These are phyloP conservation scores for Latheticus oryzae DNA, from an alignment of 2,888 invertebrate genomes.

Conservation along the genomic window DNA sequence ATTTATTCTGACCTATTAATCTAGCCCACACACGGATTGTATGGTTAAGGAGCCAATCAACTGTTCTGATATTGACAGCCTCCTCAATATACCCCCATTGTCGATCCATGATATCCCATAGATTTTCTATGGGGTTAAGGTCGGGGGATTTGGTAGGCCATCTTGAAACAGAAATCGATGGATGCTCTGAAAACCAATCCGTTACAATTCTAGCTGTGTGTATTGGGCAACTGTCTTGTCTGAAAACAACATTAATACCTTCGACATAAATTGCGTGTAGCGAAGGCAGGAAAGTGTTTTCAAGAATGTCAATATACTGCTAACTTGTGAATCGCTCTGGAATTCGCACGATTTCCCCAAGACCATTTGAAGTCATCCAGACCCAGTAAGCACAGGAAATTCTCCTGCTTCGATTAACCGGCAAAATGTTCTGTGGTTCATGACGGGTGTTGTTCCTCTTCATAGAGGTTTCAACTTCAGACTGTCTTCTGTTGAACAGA, in stretches of 20 bases:
- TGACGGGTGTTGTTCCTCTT: too few relatives aligned
- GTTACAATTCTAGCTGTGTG: constrained; percentile 10
- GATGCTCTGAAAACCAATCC: not conserved
- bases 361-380: constrained; percentile 1
- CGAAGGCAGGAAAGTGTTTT: constrained; percentile 2
- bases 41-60: constrained; percentile 1
- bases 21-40: not conserved
- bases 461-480: too few relatives aligned
- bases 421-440: too few relatives aligned
- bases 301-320: not conserved
- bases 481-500: not conserved
- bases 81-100: constrained; percentile 5
- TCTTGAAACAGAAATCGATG: not conserved
- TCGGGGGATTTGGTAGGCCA: constrained; percentile 17
- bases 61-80: constrained; percentile 3
- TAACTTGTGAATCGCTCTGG: constrained; percentile 5
- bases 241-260: not conserved
- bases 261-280: not conserved
- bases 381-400: not conserved
- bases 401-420: too few relatives aligned
- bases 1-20: not conserved
- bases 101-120: constrained; percentile 14
- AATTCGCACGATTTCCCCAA: constrained; percentile 1
- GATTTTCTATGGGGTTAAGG: constrained; percentile 22
- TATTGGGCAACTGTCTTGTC: constrained; percentile 7